These are phyloP conservation scores for Pherbina coryleti DNA, from an alignment of 2,888 invertebrate species.

Conservation along the genomic window DNA sequence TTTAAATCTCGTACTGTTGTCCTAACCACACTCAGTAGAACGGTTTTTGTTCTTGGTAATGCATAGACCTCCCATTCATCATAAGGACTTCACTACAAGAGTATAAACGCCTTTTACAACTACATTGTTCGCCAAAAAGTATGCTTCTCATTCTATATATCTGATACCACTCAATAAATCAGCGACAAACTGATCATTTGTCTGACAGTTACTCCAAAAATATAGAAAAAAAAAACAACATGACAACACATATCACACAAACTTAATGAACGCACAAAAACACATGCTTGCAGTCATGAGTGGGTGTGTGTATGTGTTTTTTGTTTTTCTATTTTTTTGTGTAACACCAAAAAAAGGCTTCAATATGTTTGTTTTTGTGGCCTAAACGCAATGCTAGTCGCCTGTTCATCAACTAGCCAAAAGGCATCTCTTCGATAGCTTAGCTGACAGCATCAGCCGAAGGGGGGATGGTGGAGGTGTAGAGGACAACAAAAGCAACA, in stretches of 20 bases:
- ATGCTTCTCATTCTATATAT: not conserved
- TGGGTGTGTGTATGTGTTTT: not conserved
- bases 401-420: no score
- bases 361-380: no score
- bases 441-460: no score
- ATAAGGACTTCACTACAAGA: no score
- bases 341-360: not conserved
- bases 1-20: no score
- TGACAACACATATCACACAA: not conserved
- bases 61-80: no score
- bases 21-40: no score
- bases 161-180: not conserved
- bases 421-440: no score
- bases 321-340: not conserved
- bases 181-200: constrained; percentile 15
- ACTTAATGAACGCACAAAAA: constrained; percentile 7
- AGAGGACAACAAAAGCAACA: not conserved
- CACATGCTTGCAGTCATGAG: not conserved
- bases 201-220: not conserved
- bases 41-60: no score
- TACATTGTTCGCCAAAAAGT: not conserved
- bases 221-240: not conserved
- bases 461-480: no score
- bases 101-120: not conserved
- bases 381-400: no score